Conservation (phyloP, 1,140 invertebrate genomes). For the Holotrichia oblita region DNA sequence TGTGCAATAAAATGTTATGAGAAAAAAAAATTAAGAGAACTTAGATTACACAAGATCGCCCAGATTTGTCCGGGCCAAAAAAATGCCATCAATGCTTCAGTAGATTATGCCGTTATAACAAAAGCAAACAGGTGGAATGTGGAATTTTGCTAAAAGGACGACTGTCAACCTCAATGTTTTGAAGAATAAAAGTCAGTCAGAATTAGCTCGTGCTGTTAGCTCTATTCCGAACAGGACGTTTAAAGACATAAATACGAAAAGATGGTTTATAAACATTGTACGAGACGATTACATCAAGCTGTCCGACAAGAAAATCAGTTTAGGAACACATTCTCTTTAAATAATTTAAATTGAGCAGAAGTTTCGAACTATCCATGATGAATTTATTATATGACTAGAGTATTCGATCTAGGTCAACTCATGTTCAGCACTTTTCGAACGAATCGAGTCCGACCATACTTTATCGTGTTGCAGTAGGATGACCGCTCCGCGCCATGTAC, state of each 20-base stretch:
- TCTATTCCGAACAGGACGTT: background rate
- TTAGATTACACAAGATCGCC: no score
- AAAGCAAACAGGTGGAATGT: background rate
- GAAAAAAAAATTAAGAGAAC: no score
- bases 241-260: background rate
- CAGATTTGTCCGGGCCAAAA: no score
- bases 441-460: slow-evolving; percentile 9
- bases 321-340: no score
- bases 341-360: background rate
- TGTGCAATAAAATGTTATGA: no score
- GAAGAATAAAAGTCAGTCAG: no score
- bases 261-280: background rate
- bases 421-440: slow-evolving; percentile 25
- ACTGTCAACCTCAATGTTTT: no score
- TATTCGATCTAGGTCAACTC: background rate
- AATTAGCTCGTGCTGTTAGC: background rate
- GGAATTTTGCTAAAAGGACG: no score
- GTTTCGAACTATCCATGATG: background rate
- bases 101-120: no score
- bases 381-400: slow-evolving; percentile 4
- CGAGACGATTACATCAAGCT: no score
- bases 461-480: slow-evolving; percentile 21
- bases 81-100: no score
- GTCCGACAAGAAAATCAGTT: no score
- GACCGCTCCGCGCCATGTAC: slow-evolving; percentile 1